Percentiles rank a stretch among this genome's conserved stretches.
Evolutionary conservation across 1,140 invertebrate species (phyloP).

Genomic region (Eupeodes corollae): DNA sequence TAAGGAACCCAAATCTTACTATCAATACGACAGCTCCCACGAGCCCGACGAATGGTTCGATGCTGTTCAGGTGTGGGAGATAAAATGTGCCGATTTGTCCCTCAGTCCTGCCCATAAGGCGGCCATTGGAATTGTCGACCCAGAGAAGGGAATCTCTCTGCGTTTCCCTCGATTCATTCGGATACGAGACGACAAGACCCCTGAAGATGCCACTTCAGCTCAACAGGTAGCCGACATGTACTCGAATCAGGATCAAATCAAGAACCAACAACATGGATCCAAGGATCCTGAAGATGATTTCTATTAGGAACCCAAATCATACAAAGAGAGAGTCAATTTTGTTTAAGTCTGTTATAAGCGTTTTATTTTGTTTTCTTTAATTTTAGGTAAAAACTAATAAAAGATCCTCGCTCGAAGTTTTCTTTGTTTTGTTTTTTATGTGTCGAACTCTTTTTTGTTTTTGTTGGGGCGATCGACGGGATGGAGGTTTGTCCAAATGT

Average conservation of each 20-base stretch:
- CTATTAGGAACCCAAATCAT: constrained; percentile 9
- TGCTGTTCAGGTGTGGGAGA: constrained; percentile 88
- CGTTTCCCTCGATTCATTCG: constrained; percentile 90
- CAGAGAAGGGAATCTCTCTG: constrained; percentile 88
- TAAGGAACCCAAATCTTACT: constrained; percentile 68
- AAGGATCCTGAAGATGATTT: constrained; percentile 46
- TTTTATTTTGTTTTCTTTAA: too few species aligned
- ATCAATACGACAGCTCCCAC: constrained; percentile 61
- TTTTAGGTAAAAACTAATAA: too few species aligned
- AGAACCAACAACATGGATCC: constrained; percentile 51
- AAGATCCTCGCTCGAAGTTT: too few species aligned
- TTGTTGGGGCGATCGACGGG: constrained; percentile 16
- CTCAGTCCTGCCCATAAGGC: constrained; percentile 91
- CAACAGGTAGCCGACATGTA: constrained; percentile 77
- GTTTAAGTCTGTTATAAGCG: too few species aligned
- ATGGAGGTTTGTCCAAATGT: constrained; percentile 50
- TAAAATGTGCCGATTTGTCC: constrained; percentile 97
- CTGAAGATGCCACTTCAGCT: constrained; percentile 87
- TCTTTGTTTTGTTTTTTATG: not conserved
- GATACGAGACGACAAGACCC: constrained; percentile 86
- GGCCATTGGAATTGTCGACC: constrained; percentile 79
- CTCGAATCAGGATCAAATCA: constrained; percentile 81
- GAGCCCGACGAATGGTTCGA: constrained; percentile 95
- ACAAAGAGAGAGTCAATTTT: too few species aligned
- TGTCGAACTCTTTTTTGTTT: not conserved